Evolutionary conservation across 2,797 vertebrate genomes (phyloP), one percentile per base, ranked within the genome.

Genomic region (Pseudochromis fuscus): DNA sequence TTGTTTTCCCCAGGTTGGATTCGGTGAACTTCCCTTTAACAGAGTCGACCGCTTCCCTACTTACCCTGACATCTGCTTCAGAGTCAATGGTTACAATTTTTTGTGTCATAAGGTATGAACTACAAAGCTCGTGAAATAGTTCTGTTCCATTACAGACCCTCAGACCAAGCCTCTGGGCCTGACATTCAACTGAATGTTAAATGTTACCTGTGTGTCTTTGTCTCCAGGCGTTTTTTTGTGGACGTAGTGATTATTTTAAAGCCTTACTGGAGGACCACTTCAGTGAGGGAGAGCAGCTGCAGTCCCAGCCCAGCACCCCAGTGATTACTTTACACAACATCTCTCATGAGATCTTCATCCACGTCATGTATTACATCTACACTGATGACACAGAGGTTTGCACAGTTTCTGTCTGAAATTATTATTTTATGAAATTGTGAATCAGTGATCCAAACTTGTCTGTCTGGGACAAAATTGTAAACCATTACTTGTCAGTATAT

Each of bases 231-330:
- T 99, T 99, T 92, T 98, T 98, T 93, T 97, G 96, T 51, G 96
- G 97, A 56, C 96, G 96, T 27, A 99, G 98, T 57, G 98, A 99
- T 91, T 99, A 98, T 87, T 99, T 99, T 87, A 96, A 96, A 88
- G 98, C 97, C 10, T 86, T 99, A 48, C 83, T 99, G 83, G 93
- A 96, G 67, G 97, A 99, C 85, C 97, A 99, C 88, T 99, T 99
- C 89, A 93, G 93, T 21, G 97, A 99, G 87, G 97, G 95, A 0
- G 94, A 95, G 77, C 95, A 94, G 78, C 91, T 97, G 13, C 95
- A 93, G 82, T 95, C 95, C 0, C 94, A 95, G 33, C 97, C 97
- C 28, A 95, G 94, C 87, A 96, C 95, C 67, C 95, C 95, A 0
- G 96, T 95, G 18, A 93, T 99, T 82, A 97, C 95, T 21, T 92